A percentile compares a stretch with the other conserved stretches of the same genome.
phyloP scores from a whole-genome alignment of 2,888 invertebrate species.

The Nemurella pictetii region DNA sequence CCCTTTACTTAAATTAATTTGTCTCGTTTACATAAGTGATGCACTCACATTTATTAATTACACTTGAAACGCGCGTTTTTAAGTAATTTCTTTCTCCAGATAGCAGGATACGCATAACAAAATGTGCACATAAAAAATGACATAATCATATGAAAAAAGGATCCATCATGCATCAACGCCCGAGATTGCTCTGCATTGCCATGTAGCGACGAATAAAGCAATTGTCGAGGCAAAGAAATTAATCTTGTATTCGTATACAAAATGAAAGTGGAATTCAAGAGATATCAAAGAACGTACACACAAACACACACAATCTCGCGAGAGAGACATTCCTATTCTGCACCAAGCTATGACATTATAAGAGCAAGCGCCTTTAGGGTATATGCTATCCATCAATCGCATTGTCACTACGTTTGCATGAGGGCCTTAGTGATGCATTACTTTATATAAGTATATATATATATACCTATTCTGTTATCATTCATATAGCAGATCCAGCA shows the following conservation, averaged over 20 bases:
- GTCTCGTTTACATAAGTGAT: neutral
- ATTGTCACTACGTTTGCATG: slow-evolving; percentile 5
- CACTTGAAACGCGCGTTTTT: neutral
- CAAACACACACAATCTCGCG: neutral
- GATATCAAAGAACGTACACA: slow-evolving; percentile 18
- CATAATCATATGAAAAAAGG: slow-evolving; percentile 14
- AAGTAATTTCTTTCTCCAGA: neutral
- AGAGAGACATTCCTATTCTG: slow-evolving; percentile 1
- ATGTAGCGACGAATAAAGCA: slow-evolving; percentile 15
- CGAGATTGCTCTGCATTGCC: slow-evolving; percentile 15
- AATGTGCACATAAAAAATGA: neutral
- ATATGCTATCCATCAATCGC: slow-evolving; percentile 24
- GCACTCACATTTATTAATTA: neutral
- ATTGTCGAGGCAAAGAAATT: slow-evolving; percentile 29
- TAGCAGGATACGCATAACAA: neutral
- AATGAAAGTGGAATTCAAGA: slow-evolving; percentile 31
- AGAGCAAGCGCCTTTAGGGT: slow-evolving; percentile 20
- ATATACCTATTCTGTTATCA: slow-evolving; percentile 24
- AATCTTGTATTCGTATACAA: slow-evolving; percentile 32
- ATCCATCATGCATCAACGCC: slow-evolving; percentile 24
- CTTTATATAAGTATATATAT: neutral
- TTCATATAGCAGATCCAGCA: slow-evolving; percentile 13
- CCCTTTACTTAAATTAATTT: neutral
- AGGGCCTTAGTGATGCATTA: slow-evolving; percentile 9
- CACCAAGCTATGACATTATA: slow-evolving; percentile 13